phyloP scores from a whole-genome alignment of 2,113 vertebrate species.

The Anas platyrhynchos region DNA sequence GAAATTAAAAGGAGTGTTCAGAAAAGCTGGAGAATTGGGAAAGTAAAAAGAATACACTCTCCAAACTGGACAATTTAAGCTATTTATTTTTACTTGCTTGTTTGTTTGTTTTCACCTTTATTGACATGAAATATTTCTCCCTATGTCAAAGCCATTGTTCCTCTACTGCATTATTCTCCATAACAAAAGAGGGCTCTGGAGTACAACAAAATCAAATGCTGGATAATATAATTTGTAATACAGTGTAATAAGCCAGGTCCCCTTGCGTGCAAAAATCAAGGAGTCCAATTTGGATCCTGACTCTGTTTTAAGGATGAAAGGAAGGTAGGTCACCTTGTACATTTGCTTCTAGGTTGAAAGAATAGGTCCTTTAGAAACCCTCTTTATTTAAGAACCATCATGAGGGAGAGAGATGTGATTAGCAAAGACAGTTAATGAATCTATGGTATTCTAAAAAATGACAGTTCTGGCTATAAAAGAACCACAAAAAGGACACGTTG shows the following conservation, averaged over 20 bases:
- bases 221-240: not conserved
- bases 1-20: not conserved
- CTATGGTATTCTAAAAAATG: not conserved
- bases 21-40: not conserved
- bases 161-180: not conserved
- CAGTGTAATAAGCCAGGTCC: not conserved
- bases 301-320: not conserved
- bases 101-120: not conserved
- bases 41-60: not conserved
- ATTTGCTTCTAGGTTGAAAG: not conserved
- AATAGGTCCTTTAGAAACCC: not conserved
- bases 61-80: not conserved
- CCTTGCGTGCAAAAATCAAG: not conserved
- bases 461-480: not conserved
- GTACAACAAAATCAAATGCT: not conserved
- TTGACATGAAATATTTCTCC: not conserved
- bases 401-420: not conserved
- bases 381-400: not conserved
- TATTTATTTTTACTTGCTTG: not conserved
- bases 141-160: not conserved
- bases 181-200: not conserved
- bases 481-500: rapidly evolving
- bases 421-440: not conserved
- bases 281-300: not conserved
- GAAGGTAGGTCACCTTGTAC: not conserved